Conservation (phyloP, 2,113 vertebrate species). For the Chroicocephalus ridibundus region DNA sequence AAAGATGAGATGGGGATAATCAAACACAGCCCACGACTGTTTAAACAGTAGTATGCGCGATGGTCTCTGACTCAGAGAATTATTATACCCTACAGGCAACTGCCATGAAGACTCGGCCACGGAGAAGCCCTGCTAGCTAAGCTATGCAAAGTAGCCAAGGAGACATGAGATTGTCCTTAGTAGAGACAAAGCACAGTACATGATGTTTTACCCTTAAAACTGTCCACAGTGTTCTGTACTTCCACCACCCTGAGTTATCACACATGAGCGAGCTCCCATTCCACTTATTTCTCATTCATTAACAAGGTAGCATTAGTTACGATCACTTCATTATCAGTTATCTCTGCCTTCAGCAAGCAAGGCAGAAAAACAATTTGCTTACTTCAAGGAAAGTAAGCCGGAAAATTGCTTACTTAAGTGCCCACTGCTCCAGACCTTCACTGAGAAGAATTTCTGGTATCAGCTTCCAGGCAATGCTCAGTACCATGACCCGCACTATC, state of each 20-base stretch:
- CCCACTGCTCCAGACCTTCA: neutral
- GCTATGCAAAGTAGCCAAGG: neutral
- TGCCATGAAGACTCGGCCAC: neutral
- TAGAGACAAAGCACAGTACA: neutral
- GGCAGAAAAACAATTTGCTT: neutral
- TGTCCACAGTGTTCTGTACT: neutral
- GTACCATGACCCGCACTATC: neutral
- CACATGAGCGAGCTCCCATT: neutral
- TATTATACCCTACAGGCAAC: neutral
- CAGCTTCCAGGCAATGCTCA: neutral
- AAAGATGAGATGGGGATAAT: neutral
- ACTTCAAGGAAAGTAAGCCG: neutral
- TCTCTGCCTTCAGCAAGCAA: neutral
- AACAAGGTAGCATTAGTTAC: neutral
- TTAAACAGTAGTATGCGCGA: neutral
- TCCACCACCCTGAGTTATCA: neutral
- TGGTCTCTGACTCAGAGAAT: neutral
- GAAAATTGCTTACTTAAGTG: neutral
- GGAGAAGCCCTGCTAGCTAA: neutral
- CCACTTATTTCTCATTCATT: neutral
- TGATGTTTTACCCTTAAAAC: neutral
- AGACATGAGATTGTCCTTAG: neutral
- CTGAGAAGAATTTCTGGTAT: neutral
- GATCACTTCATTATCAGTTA: neutral
- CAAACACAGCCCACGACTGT: neutral